Base-by-base conservation (phyloP, 2,888 invertebrate genomes). In the Sycophila texana region DNA sequence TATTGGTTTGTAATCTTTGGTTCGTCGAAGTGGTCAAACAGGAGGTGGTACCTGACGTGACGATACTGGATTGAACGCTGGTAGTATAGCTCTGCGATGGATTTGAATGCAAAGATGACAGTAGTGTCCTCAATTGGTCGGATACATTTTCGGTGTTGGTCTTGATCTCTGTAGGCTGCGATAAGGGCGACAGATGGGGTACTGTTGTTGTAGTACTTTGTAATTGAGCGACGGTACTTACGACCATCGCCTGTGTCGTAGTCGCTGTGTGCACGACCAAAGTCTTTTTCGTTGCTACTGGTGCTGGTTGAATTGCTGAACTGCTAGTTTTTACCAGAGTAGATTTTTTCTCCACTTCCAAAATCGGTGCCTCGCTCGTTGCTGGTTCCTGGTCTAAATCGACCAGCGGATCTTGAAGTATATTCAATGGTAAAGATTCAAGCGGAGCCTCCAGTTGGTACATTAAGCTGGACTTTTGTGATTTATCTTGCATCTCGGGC, bases 141-240 rank as follows among this genome's bases (percentile, higher is more conserved):
- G 94, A 94, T 0, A 93, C 94, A 86, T 94, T 95, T 0, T 93
- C 94, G 91, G 95, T 94, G 85, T 94, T 94, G 0, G 94, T 94
- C 16, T 94, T 94, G 67, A 95, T 89, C 86, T 95, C 95, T 1
- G 94, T 93, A 0, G 95, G 95, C 86, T 95, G 94, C 0, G 95
- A 95, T 1, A 95, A 87, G 0, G 95, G 95, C 0, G 95, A 95
- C 30, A 95, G 89, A 86, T 95, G 95, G 0, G 95, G 94, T 67
- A 94, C 92, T 0, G 92, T 91, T 0, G 93, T 91, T 84, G 91
- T 83, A 10, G 85, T 86, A 72, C 87, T 89, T 68, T 89, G 89
- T 60, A 87, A 79, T 39, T 88, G 88, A 87, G 87, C 84, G 22
- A 89, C 79, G 84, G 88, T 87, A 71, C 83, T 86, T 2, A 86